Evolutionary conservation across 2,113 vertebrate genomes (phyloP), one percentile per base, ranked within the genome.

Genomic region (Epinephelus cyanopodus): DNA sequence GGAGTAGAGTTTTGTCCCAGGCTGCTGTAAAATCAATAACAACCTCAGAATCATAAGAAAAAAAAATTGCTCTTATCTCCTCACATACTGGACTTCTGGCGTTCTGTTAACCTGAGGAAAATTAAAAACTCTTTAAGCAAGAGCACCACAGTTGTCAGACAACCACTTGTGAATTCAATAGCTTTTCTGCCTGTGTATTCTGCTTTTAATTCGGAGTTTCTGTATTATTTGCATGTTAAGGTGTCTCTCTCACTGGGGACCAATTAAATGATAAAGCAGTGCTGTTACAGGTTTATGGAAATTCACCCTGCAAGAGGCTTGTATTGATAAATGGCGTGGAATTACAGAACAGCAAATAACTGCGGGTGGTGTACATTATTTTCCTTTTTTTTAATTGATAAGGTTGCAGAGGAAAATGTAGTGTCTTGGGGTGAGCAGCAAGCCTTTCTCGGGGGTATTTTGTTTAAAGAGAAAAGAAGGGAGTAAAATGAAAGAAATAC

Each of bases 201-300:
- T 61, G 78, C 79, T 84, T 92, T 91, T 89, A 87, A 85, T 87
- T 84, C 74, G 65, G 45, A 68, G 64, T 80, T 90, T 87, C 74
- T 87, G 79, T 88, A 90, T 89, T 93, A 91, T 93, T 94, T 93
- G 87, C 89, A 93, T 90, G 92, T 93, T 90, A 83, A 89, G 91
- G 92, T 93, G 93, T 89, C 89, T 84, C 75, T 87, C 88, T 90
- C 90, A 87, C 91, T 23, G 42, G 91, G 91, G 92, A 91, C 90
- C 92, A 94, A 93, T 94, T 94, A 93, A 93, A 93, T 93, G 93
- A 93, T 94, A 94, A 93, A 93, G 88, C 89, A 69, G 82, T 75
- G 84, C 92, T 81, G 92, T 91, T 93, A 91, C 90, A 92, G 92
- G 91, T 93, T 94, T 93, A 94, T 94, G 92, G 91, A 92, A 94